Conservation (phyloP, 2,113 vertebrate species). For the Vulpes vulpes region DNA sequence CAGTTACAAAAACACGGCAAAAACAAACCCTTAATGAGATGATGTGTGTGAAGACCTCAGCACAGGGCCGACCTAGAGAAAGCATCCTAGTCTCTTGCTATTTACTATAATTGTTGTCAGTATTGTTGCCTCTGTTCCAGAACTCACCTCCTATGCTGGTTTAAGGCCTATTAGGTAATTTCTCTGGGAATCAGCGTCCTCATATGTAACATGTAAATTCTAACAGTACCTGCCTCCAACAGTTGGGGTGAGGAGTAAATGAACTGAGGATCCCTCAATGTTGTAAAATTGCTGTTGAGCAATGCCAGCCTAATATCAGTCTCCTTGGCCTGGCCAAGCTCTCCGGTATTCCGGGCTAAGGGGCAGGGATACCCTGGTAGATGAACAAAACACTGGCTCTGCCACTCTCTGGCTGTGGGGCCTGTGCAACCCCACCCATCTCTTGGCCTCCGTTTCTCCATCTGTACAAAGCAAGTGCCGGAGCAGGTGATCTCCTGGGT, state of each 20-base stretch:
- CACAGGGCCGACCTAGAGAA: neutral
- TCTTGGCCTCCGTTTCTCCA: neutral
- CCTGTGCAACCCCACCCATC: neutral
- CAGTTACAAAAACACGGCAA: neutral
- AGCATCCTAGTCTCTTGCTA: neutral
- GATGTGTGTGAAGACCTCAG: neutral
- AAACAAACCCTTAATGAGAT: neutral
- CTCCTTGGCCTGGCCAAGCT: neutral
- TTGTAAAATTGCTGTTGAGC: neutral
- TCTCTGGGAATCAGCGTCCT: neutral
- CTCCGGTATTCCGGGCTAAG: neutral
- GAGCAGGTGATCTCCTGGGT: neutral
- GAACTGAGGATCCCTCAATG: neutral
- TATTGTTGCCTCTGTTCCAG: neutral
- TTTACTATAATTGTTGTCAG: neutral
- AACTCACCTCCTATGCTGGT: too few relatives aligned
- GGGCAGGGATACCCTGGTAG: neutral
- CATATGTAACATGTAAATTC: neutral
- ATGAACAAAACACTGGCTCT: neutral
- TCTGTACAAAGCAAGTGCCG: neutral
- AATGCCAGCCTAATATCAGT: too few relatives aligned
- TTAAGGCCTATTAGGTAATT: accelerated
- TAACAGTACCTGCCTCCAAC: neutral
- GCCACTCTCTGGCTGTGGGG: neutral
- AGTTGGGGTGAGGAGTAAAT: neutral